Conservation (phyloP, 2,797 vertebrate genomes). For the Ctenochaetus hawaiiensis region DNA sequence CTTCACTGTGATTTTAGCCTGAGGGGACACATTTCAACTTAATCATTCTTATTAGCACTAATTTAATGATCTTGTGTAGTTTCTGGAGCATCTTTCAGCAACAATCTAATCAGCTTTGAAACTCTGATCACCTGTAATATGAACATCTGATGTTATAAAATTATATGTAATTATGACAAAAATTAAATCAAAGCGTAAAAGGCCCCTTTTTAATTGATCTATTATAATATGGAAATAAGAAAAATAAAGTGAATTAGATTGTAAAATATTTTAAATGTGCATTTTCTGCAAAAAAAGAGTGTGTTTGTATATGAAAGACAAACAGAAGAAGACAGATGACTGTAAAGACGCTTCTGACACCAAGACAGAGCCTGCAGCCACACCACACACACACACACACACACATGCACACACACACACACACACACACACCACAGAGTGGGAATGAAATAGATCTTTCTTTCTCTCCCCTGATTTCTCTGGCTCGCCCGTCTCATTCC, state of each 20-base stretch:
- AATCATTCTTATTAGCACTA: too few relatives aligned
- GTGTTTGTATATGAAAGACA: slow-evolving; percentile 1
- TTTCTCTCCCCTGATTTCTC: slow-evolving; percentile 19
- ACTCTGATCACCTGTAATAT: too few relatives aligned
- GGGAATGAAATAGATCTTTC: slow-evolving; percentile 43
- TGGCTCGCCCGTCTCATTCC: slow-evolving; percentile 13
- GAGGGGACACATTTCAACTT: too few relatives aligned
- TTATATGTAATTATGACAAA: too few relatives aligned
- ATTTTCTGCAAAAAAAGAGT: not conserved
- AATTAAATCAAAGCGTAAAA: too few relatives aligned
- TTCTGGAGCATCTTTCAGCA: not conserved
- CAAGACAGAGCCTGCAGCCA: slow-evolving; percentile 16
- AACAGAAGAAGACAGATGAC: slow-evolving; percentile 5
- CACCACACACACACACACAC: not conserved
- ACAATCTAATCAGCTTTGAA: not conserved
- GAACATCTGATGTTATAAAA: too few relatives aligned
- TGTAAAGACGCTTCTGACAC: slow-evolving; percentile 1
- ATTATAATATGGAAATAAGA: not conserved
- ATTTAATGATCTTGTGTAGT: not conserved
- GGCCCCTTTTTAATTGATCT: too few relatives aligned
- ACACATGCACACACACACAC: not conserved
- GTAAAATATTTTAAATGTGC: not conserved
- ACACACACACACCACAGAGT: not conserved
- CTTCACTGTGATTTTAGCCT: not conserved
- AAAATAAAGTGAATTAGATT: not conserved